phyloP scores from a whole-genome alignment of 1,140 invertebrate genomes.

The Phenacoccus solenopsis region DNA sequence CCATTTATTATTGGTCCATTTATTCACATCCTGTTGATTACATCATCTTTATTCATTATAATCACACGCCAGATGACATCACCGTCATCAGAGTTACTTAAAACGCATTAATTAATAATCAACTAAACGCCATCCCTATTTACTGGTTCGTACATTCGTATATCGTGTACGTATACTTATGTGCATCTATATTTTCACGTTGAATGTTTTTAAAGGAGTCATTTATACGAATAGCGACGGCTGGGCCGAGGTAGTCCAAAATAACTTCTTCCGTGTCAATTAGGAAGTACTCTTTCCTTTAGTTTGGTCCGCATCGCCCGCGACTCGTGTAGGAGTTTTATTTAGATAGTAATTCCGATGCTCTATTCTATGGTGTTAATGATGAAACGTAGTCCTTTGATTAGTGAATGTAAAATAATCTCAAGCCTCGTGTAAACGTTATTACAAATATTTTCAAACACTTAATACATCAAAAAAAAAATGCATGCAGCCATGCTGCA shows the following conservation, averaged over 20 bases:
- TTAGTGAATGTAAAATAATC: too few species aligned
- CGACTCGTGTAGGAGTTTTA: too few species aligned
- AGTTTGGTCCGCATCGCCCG: too few species aligned
- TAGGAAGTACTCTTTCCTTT: too few species aligned
- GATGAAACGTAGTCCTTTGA: too few species aligned
- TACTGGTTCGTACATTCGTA: background rate
- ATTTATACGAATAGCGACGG: background rate
- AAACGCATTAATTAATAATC: conserved; percentile 18
- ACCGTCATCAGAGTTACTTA: conserved; percentile 16
- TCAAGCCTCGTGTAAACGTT: too few species aligned
- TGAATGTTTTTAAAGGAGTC: background rate
- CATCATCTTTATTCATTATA: conserved; percentile 18
- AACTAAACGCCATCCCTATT: conserved; percentile 10
- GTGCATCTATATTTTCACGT: background rate
- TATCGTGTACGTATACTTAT: background rate
- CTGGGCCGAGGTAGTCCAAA: background rate
- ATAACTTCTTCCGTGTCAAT: background rate
- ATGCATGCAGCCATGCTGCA: too few species aligned
- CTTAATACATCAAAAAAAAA: too few species aligned
- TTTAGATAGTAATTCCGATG: too few species aligned
- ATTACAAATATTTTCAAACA: too few species aligned
- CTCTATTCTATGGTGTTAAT: too few species aligned
- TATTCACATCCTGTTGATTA: conserved; percentile 18
- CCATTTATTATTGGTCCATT: conserved; percentile 17
- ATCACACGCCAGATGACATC: conserved; percentile 17